Percentiles rank a stretch among this genome's conserved stretches.
phyloP scores from a whole-genome alignment of 2,888 invertebrate species.

The Brachypterus glaber region DNA sequence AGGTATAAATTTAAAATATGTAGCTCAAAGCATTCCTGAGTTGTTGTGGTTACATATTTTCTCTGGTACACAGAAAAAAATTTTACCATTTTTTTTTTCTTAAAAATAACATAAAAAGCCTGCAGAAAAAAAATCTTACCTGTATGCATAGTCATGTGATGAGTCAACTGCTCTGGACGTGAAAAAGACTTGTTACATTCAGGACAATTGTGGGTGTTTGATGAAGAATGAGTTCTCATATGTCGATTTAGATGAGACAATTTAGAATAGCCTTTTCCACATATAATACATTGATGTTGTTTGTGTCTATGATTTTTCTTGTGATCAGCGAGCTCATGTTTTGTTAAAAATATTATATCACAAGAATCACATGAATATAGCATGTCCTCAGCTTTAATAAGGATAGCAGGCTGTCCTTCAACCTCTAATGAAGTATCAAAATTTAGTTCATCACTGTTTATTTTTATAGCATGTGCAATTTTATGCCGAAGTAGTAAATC shows the following conservation, averaged over 20 bases:
- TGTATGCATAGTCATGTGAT: constrained; percentile 51
- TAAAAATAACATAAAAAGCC: too few species aligned
- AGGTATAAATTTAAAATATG: too few species aligned
- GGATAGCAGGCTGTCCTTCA: background rate
- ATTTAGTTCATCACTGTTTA: constrained; percentile 23
- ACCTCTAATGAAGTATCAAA: constrained; percentile 21
- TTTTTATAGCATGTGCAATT: constrained; percentile 33
- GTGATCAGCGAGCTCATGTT: constrained; percentile 24
- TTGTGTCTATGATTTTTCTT: constrained; percentile 18
- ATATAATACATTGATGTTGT: constrained; percentile 43
- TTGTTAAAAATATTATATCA: constrained; percentile 21
- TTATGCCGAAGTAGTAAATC: constrained; percentile 34
- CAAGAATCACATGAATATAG: constrained; percentile 23
- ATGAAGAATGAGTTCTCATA: constrained; percentile 45
- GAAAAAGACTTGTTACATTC: constrained; percentile 50
- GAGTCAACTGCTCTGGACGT: constrained; percentile 47
- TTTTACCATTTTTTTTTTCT: too few species aligned
- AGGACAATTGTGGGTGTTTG: constrained; percentile 46
- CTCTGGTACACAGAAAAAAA: too few species aligned
- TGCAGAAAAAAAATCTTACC: too few species aligned
- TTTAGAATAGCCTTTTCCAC: constrained; percentile 46
- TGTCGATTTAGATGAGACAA: constrained; percentile 44
- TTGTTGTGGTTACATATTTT: too few species aligned
- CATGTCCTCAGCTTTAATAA: constrained; percentile 17
- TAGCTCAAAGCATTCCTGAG: too few species aligned